Base-by-base conservation (phyloP, 2,113 vertebrate species). In the Arizona elegans region DNA sequence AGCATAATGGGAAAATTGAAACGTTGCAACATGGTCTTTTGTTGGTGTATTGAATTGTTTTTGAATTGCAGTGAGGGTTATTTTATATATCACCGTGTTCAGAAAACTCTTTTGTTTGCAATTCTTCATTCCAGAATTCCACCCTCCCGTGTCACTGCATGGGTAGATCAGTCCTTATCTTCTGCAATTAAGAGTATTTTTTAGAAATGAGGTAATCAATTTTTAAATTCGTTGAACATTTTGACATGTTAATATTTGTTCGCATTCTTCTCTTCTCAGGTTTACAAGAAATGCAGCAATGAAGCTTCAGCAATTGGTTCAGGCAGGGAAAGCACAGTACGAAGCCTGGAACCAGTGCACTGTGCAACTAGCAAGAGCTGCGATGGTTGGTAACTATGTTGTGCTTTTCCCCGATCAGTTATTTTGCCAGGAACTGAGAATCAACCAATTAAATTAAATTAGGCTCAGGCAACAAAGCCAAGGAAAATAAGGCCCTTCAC, bases 291-390 rank as follows among this genome's bases (percentile, higher is more conserved):
- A 96, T 86, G 95, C 95, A 0, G 97, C 94, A 62, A 56, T 92
- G 58, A 97, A 97, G 33, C 91, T 98, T 52, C 97, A 97, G 94
- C 92, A 88, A 15, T 90, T 98, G 93, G 91, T 87, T 55, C 95
- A 96, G 54, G 97, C 97, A 0, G 98, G 98, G 93, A 81, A 47
- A 1, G 95, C 97, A 43, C 93, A 96, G 92, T 8, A 98, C 0
- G 94, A 97, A 0, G 98, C 98, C 0, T 98, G 98, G 98, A 98
- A 98, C 96, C 94, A 86, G 94, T 98, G 97, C 50, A 95, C 97
- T 0, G 94, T 98, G 90, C 96, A 97, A 62, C 96, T 97, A 12
- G 88, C 93, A 8, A 97, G 96, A 92, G 97, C 98, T 86, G 97
- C 98, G 0, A 97, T 97, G 97, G 98, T 98, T 81, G 96, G 97